These are phyloP conservation scores for Phaedon cochleariae DNA, from an alignment of 2,888 invertebrate genomes.

Conservation along the genomic window DNA sequence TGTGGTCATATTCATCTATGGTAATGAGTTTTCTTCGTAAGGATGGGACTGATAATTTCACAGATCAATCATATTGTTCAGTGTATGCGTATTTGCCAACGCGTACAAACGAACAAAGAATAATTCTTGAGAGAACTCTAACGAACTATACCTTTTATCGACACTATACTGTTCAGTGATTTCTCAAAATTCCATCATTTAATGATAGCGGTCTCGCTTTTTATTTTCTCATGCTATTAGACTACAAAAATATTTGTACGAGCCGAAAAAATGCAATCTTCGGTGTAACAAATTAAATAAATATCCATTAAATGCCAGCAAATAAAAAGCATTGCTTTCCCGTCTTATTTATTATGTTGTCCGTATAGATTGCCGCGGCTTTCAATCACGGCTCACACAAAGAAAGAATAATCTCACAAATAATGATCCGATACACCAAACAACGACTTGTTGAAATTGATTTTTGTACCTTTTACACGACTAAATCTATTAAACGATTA, in stretches of 20 bases:
- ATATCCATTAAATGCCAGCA: conserved; percentile 37
- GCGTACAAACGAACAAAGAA: too few species aligned
- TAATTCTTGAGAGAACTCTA: too few species aligned
- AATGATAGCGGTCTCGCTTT: too few species aligned
- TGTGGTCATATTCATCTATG: too few species aligned
- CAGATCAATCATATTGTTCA: too few species aligned
- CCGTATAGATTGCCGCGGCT: conserved; percentile 24
- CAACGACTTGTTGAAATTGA: conserved; percentile 41
- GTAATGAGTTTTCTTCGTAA: too few species aligned
- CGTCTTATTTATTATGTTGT: conserved; percentile 34
- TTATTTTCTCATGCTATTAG: neutral
- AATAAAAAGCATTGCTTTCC: conserved; percentile 33
- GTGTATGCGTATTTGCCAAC: too few species aligned
- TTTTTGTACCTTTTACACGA: conserved; percentile 42
- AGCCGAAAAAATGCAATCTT: conserved; percentile 32
- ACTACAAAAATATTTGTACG: conserved; percentile 35
- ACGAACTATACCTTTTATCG: too few species aligned
- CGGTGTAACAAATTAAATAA: conserved; percentile 40
- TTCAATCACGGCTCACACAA: conserved; percentile 30
- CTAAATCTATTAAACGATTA: conserved; percentile 41
- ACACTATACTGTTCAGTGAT: too few species aligned
- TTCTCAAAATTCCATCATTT: too few species aligned
- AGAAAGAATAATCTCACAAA: conserved; percentile 31
- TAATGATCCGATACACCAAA: conserved; percentile 35
- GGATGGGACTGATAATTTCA: too few species aligned